These are phyloP conservation scores for Morpho achilles DNA, from an alignment of 2,888 invertebrate species.

Conservation along the genomic window DNA sequence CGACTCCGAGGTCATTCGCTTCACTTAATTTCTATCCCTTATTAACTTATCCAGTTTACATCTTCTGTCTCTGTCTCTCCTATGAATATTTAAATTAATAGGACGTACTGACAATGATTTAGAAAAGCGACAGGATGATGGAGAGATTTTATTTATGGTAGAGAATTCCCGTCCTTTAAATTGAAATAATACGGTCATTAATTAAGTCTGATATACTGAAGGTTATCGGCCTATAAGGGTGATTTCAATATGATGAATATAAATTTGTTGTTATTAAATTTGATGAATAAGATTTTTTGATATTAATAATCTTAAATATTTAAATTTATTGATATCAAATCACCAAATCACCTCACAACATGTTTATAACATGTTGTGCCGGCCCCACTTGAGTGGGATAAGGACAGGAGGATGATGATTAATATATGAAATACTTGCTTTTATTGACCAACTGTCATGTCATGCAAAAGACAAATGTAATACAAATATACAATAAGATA, in stretches of 20 bases:
- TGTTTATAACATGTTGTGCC: too few species aligned
- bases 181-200: conserved; percentile 53
- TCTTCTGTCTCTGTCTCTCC: conserved; percentile 45
- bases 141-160: conserved; percentile 42
- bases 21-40: conserved; percentile 61
- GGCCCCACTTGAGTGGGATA: too few species aligned
- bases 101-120: conserved; percentile 56
- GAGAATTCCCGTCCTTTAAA: conserved; percentile 42
- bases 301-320: too few species aligned
- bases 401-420: too few species aligned
- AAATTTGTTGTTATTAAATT: too few species aligned
- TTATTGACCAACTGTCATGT: too few species aligned
- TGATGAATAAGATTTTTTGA: too few species aligned
- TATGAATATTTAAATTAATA: conserved; percentile 57
- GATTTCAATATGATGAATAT: conserved; percentile 31
- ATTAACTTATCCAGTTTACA: conserved; percentile 40
- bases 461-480: too few species aligned
- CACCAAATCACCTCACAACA: neutral
- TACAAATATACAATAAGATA: too few species aligned
- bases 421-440: too few species aligned
- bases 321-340: neutral
- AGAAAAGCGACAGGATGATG: conserved; percentile 48
- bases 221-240: conserved; percentile 26
- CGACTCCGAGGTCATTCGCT: conserved; percentile 63
- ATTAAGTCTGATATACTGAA: conserved; percentile 20